Base-by-base conservation (phyloP, 2,113 vertebrate genomes). In the Thryonomys swinderianus region DNA sequence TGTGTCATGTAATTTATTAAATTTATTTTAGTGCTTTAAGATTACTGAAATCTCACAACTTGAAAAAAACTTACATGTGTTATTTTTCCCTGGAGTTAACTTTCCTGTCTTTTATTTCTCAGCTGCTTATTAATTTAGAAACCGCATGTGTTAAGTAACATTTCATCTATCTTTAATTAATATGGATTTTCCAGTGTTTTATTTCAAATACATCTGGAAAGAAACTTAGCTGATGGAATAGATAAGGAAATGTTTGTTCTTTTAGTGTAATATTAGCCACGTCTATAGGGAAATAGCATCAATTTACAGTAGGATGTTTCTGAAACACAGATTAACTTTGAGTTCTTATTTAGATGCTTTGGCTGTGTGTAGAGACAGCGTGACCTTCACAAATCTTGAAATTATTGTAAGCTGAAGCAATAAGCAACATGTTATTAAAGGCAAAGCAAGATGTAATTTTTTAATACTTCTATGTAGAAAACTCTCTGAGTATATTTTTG, bases 1-100 rank as follows among this genome's bases (percentile, higher is more conserved):
- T 97, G 98, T 98, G 98, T 89, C 17, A 2, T 4, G 92, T 18
- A 83, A n/a, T 73, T 14, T 42, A 51, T 5, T 14, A 1, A 0
- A 42, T 82, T 0, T 32, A 55, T 7, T 85, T 92, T 89, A 53
- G 53, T 59, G 53, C 66, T 94, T 94, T 81, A 57, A 8, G 51
- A 5, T 85, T 83, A 83, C 18, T 88, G 61, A 94, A 91, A 95
- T 85, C n/a, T 81, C 40, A 42, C 62, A 85, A 79, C 71, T 66
- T 55, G 48, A 59, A 86, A 37, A 71, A 84, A 88, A 30, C 5
- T 25, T 25, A 48, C 66, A 51, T 94, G n/a, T 51, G 45, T 3
- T 66, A 14, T 85, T 96, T 95, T 16, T 88, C 16, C 27, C 30
- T 57, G 34, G 34, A 69, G 14, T 85, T 90, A n/a, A 51, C 61